Percentiles rank a stretch among this genome's conserved stretches.
These are phyloP conservation scores for Artemisiospiza belli DNA, from an alignment of 2,113 vertebrate species.

Conservation along the genomic window DNA sequence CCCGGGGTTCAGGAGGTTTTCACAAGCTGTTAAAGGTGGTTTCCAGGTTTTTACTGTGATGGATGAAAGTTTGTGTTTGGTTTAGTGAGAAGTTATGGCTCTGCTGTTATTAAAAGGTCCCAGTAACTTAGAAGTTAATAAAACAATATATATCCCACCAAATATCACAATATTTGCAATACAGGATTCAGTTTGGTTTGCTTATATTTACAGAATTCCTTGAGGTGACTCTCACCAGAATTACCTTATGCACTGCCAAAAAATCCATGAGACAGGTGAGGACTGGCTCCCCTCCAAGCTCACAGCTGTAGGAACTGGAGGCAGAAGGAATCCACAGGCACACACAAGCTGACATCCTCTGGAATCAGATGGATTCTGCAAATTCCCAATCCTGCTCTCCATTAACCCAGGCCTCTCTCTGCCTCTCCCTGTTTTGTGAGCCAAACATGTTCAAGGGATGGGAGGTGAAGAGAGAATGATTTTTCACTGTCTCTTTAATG, in stretches of 20 bases:
- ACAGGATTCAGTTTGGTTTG: not conserved
- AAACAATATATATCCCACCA: not conserved
- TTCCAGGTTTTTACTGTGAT: not conserved
- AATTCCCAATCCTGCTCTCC: not conserved
- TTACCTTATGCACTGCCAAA: not conserved
- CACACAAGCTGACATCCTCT: not conserved
- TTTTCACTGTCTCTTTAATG: constrained; percentile 63
- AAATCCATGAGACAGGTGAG: not conserved
- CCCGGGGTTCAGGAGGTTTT: not conserved
- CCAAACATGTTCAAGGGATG: constrained; percentile 35
- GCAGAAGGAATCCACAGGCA: not conserved
- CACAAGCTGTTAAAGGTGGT: not conserved
- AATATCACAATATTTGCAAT: not conserved
- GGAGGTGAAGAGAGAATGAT: constrained; percentile 41
- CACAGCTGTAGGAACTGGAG: not conserved
- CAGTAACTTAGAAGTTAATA: not conserved
- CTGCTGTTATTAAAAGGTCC: not conserved
- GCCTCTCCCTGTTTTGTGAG: constrained; percentile 27
- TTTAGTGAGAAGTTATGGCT: not conserved
- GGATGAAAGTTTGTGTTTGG: not conserved
- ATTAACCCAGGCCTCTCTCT: not conserved
- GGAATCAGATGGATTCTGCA: not conserved
- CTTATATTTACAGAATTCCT: not conserved
- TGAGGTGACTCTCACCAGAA: not conserved
- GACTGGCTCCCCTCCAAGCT: not conserved